Conservation (phyloP, 1,140 invertebrate species). For the Panonychus citri region DNA sequence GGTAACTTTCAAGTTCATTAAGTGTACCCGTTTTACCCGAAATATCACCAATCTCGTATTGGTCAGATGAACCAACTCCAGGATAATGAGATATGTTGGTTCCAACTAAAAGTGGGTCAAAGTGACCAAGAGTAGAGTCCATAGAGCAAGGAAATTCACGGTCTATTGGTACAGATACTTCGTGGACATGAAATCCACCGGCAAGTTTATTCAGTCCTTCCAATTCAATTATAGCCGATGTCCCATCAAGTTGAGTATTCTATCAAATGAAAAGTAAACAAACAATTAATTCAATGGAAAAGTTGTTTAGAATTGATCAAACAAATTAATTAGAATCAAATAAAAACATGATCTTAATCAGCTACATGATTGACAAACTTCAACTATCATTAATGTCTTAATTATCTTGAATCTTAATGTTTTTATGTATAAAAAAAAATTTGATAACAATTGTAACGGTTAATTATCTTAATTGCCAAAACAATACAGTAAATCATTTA, state of each 20-base stretch:
- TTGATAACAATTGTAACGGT: too few species aligned
- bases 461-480: too few species aligned
- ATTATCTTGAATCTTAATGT: too few species aligned
- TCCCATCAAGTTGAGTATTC: slow-evolving; percentile 48
- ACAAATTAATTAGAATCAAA: too few species aligned
- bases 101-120: slow-evolving; percentile 51
- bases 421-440: too few species aligned
- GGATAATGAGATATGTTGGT: slow-evolving; percentile 32
- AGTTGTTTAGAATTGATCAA: too few species aligned
- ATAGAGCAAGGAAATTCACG: slow-evolving; percentile 67
- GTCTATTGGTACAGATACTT: slow-evolving; percentile 51
- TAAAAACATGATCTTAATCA: too few species aligned
- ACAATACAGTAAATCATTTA: too few species aligned
- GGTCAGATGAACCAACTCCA: slow-evolving; percentile 43
- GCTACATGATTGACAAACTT: too few species aligned
- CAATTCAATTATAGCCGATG: slow-evolving; percentile 48
- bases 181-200: slow-evolving; percentile 57
- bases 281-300: background rate
- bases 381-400: too few species aligned
- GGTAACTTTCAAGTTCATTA: slow-evolving; percentile 25
- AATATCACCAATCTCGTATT: slow-evolving; percentile 68
- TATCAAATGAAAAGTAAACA: background rate
- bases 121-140: slow-evolving; percentile 50
- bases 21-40: slow-evolving; percentile 53
- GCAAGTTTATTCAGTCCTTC: slow-evolving; percentile 39